Evolutionary conservation across 2,888 invertebrate species (phyloP).

Genomic region (Trissolcus brochymenae): DNA sequence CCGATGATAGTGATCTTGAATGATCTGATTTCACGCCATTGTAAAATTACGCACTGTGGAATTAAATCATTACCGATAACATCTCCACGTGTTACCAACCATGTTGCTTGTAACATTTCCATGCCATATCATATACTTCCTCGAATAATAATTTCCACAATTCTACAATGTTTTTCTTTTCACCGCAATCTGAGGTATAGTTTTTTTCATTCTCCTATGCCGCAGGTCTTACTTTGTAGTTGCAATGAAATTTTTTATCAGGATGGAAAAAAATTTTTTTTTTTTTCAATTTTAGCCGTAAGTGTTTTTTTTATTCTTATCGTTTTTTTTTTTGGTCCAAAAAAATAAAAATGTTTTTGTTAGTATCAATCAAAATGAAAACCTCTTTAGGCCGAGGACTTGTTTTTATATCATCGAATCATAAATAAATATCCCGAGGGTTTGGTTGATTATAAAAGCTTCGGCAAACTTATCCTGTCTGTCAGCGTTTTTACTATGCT

Average conservation of each 20-base stretch:
- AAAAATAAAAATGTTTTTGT: background rate
- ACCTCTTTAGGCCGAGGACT: no score
- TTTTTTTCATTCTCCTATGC: no score
- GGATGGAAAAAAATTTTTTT: no score
- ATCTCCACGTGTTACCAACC: slow-evolving; percentile 48
- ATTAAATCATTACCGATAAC: slow-evolving; percentile 53
- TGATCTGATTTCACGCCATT: slow-evolving; percentile 51
- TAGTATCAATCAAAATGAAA: background rate
- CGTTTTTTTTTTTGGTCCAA: background rate
- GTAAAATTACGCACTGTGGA: slow-evolving; percentile 50
- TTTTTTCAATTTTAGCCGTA: no score
- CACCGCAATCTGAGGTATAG: background rate
- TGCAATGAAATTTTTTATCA: no score
- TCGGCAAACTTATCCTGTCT: slow-evolving; percentile 33
- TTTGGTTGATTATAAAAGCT: slow-evolving; percentile 18
- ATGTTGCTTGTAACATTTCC: slow-evolving; percentile 36
- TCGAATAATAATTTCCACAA: slow-evolving; percentile 41
- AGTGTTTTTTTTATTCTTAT: background rate
- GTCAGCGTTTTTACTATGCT: slow-evolving; percentile 47
- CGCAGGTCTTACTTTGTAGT: no score
- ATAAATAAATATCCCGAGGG: slow-evolving; percentile 14
- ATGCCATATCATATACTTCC: slow-evolving; percentile 23
- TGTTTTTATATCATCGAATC: no score
- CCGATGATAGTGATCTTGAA: slow-evolving; percentile 36
- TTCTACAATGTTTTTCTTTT: slow-evolving; percentile 20